phyloP scores from a whole-genome alignment of 2,113 vertebrate genomes.

The Mirounga angustirostris region DNA sequence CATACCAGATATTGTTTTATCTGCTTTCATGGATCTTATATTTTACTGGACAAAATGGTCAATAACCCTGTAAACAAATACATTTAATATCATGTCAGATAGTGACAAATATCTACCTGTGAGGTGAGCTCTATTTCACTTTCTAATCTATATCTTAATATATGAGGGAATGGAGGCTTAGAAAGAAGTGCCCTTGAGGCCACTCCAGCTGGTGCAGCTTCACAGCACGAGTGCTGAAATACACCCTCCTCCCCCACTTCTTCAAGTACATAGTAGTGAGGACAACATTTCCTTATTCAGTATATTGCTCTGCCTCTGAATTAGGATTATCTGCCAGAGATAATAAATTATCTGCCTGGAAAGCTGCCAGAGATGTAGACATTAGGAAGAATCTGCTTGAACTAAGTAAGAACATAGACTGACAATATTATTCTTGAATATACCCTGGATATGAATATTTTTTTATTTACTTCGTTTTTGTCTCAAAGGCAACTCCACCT shows the following conservation, averaged over 20 bases:
- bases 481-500: constrained; percentile 4
- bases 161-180: neutral
- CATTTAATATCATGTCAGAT: neutral
- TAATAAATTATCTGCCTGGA: neutral
- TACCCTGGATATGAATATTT: neutral
- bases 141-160: neutral
- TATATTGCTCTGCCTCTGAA: neutral
- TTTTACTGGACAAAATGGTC: neutral
- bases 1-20: neutral
- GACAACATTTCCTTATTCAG: neutral
- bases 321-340: neutral
- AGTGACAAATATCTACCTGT: neutral
- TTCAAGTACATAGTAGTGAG: neutral
- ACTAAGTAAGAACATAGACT: neutral
- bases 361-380: neutral
- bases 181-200: neutral
- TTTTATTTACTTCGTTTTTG: constrained; percentile 19
- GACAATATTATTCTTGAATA: neutral
- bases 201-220: neutral
- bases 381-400: neutral
- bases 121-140: neutral
- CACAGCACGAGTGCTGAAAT: neutral
- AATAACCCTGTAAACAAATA: neutral
- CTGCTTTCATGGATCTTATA: neutral
- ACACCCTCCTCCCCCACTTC: neutral